Conservation (phyloP, 2,113 vertebrate species). For the Mus spicilegus region DNA sequence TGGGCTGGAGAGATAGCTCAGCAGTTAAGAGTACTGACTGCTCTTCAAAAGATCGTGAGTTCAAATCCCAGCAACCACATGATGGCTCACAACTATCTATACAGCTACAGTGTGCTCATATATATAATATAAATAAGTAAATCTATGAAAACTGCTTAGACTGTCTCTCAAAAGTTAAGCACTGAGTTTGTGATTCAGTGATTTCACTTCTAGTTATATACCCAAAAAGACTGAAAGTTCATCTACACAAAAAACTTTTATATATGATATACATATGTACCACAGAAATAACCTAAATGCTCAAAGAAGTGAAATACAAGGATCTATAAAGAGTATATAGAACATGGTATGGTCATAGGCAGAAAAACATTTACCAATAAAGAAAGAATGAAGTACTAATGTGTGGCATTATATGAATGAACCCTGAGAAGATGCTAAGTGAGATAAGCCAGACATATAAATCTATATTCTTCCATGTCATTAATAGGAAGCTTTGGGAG, state of each 20-base stretch:
- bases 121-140: no score
- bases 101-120: no score
- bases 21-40: no score
- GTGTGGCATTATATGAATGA: neutral
- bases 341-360: neutral
- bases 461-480: neutral
- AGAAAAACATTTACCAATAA: neutral
- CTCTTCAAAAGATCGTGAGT: no score
- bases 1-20: no score
- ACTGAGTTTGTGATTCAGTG: neutral
- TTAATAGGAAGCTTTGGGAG: neutral
- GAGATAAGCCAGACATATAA: neutral
- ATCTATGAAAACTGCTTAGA: neutral
- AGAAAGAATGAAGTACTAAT: neutral
- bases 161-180: neutral
- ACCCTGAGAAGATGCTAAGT: neutral
- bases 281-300: neutral
- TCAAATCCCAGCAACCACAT: no score
- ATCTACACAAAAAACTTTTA: neutral
- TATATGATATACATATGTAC: neutral
- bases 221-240: neutral
- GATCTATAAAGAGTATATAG: neutral
- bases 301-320: neutral
- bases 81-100: no score
- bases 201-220: neutral